phyloP scores from a whole-genome alignment of 2,113 vertebrate genomes.

The Lepisosteus oculatus region DNA sequence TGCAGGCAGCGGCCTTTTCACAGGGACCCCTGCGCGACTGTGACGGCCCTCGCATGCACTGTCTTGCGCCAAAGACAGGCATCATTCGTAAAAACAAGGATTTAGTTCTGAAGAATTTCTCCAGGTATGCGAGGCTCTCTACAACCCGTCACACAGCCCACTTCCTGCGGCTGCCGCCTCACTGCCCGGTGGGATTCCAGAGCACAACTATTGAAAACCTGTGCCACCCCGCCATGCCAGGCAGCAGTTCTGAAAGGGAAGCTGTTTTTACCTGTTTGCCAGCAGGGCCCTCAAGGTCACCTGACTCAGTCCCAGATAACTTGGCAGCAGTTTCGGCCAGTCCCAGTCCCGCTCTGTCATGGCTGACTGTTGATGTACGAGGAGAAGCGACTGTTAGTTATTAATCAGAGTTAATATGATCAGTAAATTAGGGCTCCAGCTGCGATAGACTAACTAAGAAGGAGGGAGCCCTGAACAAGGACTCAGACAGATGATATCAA shows the following conservation, averaged over 20 bases:
- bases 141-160: background rate
- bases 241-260: slow-evolving; percentile 11
- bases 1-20: too few relatives aligned
- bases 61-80: too few relatives aligned
- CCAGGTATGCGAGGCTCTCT: too few relatives aligned
- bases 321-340: slow-evolving; percentile 83
- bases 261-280: slow-evolving; percentile 80
- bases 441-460: slow-evolving; percentile 83
- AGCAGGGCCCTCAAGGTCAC: slow-evolving; percentile 85
- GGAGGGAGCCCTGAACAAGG: slow-evolving; percentile 71
- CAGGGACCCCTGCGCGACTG: too few relatives aligned
- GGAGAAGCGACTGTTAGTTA: slow-evolving; percentile 82
- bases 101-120: too few relatives aligned
- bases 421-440: slow-evolving; percentile 89
- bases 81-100: too few relatives aligned
- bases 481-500: slow-evolving; percentile 78
- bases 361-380: slow-evolving; percentile 86
- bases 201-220: slow-evolving; percentile 16
- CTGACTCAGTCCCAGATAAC: slow-evolving; percentile 73
- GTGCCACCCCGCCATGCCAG: slow-evolving; percentile 25
- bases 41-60: too few relatives aligned
- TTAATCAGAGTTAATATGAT: slow-evolving; percentile 94
- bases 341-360: slow-evolving; percentile 83
- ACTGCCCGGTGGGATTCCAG: slow-evolving; percentile 13
- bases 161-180: background rate